A percentile compares a stretch with the other conserved stretches of the same genome.
Evolutionary conservation across 1,140 invertebrate genomes (phyloP).

Genomic region (Formica selysi): DNA sequence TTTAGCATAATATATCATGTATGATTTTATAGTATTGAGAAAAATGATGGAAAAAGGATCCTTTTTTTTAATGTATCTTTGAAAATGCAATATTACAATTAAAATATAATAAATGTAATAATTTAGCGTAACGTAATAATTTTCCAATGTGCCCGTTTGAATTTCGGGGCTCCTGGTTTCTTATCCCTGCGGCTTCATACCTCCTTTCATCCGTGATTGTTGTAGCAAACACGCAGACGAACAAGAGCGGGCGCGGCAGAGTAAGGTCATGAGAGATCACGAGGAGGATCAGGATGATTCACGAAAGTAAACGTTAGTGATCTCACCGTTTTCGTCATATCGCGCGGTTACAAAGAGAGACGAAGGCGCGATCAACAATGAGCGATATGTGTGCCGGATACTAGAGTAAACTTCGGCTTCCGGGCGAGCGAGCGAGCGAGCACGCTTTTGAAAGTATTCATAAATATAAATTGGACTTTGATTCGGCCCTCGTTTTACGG

Average conservation of each 20-base stretch:
- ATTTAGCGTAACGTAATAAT: conserved; percentile 3
- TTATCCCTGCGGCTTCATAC: background rate
- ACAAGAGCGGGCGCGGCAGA: background rate
- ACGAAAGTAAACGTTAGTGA: conserved; percentile 64
- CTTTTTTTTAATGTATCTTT: background rate
- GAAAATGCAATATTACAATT: background rate
- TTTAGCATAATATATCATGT: no score
- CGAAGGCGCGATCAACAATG: conserved; percentile 48
- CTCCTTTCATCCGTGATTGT: conserved; percentile 15
- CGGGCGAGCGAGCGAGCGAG: conserved; percentile 20
- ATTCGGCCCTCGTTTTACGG: conserved; percentile 24
- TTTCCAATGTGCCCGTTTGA: background rate
- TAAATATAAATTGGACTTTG: conserved; percentile 71
- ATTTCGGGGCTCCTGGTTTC: background rate
- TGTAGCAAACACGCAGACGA: conserved; percentile 33
- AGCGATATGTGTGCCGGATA: conserved; percentile 46
- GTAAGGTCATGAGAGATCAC: conserved; percentile 28
- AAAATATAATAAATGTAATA: background rate
- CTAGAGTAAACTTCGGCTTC: conserved; percentile 48
- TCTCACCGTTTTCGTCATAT: conserved; percentile 62
- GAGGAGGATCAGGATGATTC: conserved; percentile 62
- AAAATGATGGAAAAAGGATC: no score
- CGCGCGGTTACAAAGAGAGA: background rate
- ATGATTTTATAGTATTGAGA: no score
- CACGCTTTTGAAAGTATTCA: conserved; percentile 46